These are phyloP conservation scores for Gobiocypris rarus DNA, from an alignment of 2,113 vertebrate species.

Conservation along the genomic window DNA sequence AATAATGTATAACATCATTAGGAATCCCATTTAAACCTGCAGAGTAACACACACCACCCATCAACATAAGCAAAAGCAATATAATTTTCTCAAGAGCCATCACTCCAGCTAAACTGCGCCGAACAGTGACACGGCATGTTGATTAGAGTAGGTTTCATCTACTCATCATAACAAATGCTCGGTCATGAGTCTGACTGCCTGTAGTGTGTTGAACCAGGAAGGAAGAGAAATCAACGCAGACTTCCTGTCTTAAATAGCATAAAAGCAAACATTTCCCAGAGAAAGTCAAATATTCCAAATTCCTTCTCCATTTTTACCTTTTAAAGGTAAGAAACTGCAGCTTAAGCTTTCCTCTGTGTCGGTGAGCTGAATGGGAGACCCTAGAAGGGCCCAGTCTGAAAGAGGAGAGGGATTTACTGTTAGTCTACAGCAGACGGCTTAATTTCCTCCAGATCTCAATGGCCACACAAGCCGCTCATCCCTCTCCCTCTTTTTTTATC, in stretches of 20 bases:
- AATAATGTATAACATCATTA: conserved; percentile 50
- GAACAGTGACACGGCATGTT: background rate
- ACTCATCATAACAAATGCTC: background rate
- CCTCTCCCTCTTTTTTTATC: background rate
- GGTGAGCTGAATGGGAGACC: background rate
- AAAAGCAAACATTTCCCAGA: conserved; percentile 37
- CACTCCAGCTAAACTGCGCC: background rate
- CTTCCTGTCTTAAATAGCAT: conserved; percentile 15
- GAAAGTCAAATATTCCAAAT: conserved; percentile 47
- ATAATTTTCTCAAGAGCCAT: background rate
- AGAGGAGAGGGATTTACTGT: conserved; percentile 30
- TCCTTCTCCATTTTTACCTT: conserved; percentile 6
- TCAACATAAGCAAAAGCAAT: background rate
- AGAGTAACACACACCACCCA: conserved; percentile 1
- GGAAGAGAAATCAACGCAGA: conserved; percentile 43
- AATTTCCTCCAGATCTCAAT: conserved; percentile 44
- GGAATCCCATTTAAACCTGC: conserved; percentile 8
- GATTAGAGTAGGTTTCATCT: conserved; percentile 35
- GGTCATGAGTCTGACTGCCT: conserved; percentile 13
- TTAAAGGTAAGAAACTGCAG: conserved; percentile 23
- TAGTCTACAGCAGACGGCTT: conserved; percentile 23
- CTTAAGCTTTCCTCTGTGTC: conserved; percentile 20
- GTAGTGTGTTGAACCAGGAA: conserved; percentile 44
- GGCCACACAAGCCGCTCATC: conserved; percentile 36
- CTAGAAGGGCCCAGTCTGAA: background rate